Evolutionary conservation across 2,113 vertebrate species (phyloP), one percentile per base, ranked within the genome.

Genomic region (Anolis sagrei): DNA sequence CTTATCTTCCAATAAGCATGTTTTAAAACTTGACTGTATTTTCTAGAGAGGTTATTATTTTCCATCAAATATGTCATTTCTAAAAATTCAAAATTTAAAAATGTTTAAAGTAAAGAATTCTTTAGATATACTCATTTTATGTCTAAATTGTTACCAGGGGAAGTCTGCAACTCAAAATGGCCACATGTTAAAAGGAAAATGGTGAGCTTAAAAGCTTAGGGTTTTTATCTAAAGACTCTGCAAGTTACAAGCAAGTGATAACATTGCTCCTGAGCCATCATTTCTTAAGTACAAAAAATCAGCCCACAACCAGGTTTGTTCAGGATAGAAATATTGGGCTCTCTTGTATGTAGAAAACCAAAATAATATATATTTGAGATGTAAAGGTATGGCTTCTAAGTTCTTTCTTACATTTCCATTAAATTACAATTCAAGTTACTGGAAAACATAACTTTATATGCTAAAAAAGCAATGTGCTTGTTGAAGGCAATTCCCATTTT

Each of bases 401-500:
- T 89, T 93, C 91, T 90, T 90, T 85, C 89, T 85, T 94, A 89
- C 91, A 91, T 89, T 90, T 94, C 92, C 92, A 93, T 90, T 93
- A 94, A 95, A 94, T 91, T 91, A 92, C 92, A 95, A 84, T 86
- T 94, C 92, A 95, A 94, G 94, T 96, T 95, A 93, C 66, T 94
- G 94, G 92, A 95, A 96, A 96, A 96, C 95, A 94, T 91, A 94
- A 93, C 93, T 95, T 93, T 95, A 91, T 94, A 91, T 93, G 94
- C 79, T 94, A 93, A 94, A 95, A 75, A 96, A 97, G 96, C 96
- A 97, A 97, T 96, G 93, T 97, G 96, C 95, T 96, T 94, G 93
- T 93, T 84, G 92, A 93, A 87, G 88, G 79, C 58, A 86, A 86
- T 96, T 96, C 86, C 96, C 95, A 96, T 95, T 94, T 95, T 83